phyloP scores from a whole-genome alignment of 1,140 invertebrate genomes.

The Drosophila azteca region DNA sequence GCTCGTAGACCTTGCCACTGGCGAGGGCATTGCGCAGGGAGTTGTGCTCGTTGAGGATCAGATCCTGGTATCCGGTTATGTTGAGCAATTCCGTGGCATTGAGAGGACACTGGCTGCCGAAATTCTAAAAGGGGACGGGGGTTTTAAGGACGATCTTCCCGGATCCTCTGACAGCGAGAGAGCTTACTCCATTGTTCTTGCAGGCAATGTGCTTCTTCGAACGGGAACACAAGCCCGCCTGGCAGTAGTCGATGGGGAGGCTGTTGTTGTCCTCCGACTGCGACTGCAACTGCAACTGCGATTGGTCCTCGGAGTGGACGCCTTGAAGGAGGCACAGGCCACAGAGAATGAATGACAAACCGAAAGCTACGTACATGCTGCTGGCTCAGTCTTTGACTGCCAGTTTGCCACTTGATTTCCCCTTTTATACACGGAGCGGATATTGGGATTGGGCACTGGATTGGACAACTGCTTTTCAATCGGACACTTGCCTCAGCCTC shows the following conservation, averaged over 20 bases:
- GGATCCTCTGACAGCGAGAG: not conserved
- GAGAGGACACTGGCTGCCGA: slow-evolving; percentile 28
- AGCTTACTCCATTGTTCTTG: slow-evolving; percentile 58
- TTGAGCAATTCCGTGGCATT: slow-evolving; percentile 35
- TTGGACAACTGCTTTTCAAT: slow-evolving; percentile 64
- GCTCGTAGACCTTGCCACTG: slow-evolving; percentile 23
- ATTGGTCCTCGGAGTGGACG: no score
- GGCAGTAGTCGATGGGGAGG: slow-evolving; percentile 44
- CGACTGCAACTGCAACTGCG: no score
- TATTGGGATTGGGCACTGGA: slow-evolving; percentile 1
- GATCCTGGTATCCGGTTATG: slow-evolving; percentile 23
- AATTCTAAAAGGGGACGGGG: slow-evolving; percentile 6
- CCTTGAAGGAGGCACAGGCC: not conserved
- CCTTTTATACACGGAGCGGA: slow-evolving; percentile 47
- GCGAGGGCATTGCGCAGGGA: slow-evolving; percentile 50
- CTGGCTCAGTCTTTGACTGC: slow-evolving; percentile 25
- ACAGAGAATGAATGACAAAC: slow-evolving; percentile 8
- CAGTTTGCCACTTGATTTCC: slow-evolving; percentile 23
- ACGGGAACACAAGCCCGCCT: slow-evolving; percentile 30
- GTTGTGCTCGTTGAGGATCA: slow-evolving; percentile 55
- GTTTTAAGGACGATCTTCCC: not conserved
- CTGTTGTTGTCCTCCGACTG: not conserved
- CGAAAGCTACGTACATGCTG: slow-evolving; percentile 11
- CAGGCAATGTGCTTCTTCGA: slow-evolving; percentile 62
- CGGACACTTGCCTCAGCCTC: slow-evolving; percentile 37